Conservation (phyloP, 2,888 invertebrate species). For the Thecophora atra region DNA sequence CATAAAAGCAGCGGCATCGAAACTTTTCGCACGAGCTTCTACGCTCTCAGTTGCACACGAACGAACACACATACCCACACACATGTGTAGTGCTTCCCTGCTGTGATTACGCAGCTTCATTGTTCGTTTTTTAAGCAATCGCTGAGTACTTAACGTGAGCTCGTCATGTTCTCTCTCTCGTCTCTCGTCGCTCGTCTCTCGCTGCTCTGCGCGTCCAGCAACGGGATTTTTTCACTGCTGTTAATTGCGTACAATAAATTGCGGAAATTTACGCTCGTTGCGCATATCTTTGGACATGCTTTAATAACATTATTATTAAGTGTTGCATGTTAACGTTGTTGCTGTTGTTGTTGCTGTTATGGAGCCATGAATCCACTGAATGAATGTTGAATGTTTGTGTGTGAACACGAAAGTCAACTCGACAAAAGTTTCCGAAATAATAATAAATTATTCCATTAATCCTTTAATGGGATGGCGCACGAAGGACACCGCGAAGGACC, state of each 20-base stretch:
- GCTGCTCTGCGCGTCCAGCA: background rate
- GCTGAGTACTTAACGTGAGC: too few species aligned
- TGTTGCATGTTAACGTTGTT: background rate
- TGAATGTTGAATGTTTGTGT: background rate
- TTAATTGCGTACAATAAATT: slow-evolving; percentile 27
- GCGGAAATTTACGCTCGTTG: slow-evolving; percentile 1
- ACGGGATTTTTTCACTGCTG: too few species aligned
- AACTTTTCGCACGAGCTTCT: background rate
- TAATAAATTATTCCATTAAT: background rate
- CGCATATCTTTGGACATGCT: slow-evolving; percentile 20
- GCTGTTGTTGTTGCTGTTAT: background rate
- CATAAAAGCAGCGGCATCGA: too few species aligned
- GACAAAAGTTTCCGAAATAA: background rate
- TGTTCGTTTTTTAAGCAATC: too few species aligned
- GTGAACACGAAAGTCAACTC: background rate
- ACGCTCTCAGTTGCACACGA: background rate
- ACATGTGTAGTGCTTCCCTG: too few species aligned
- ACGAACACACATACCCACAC: too few species aligned
- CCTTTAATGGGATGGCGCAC: background rate
- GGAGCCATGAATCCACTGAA: background rate
- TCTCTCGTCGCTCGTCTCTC: background rate
- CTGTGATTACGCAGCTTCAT: too few species aligned
- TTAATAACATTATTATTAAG: slow-evolving; percentile 33
- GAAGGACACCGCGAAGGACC: too few species aligned
- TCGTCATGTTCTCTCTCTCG: background rate